Percentiles rank a stretch among this genome's conserved stretches.
These are phyloP conservation scores for Phalacrocorax pelagicus DNA, from an alignment of 2,113 vertebrate species.

Conservation along the genomic window DNA sequence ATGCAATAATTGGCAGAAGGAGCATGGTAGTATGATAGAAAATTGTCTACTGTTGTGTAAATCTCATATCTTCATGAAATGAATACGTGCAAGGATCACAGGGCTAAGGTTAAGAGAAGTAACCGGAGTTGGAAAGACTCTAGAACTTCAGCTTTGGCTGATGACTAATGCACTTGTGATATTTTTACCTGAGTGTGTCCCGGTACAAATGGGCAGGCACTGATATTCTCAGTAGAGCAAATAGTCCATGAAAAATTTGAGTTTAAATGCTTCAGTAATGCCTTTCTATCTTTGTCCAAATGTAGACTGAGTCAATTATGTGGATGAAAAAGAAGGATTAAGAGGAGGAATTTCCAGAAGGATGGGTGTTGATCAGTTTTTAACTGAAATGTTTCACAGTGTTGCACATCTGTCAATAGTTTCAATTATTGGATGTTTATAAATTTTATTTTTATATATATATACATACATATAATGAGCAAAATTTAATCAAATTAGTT, in stretches of 20 bases:
- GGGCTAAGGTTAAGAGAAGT: not conserved
- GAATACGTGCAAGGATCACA: not conserved
- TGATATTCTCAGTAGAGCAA: not conserved
- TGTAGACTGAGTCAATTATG: not conserved
- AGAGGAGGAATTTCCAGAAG: not conserved
- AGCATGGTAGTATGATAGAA: not conserved
- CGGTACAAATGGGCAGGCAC: not conserved
- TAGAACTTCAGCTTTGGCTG: not conserved
- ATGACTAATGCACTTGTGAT: not conserved
- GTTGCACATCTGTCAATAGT: not conserved
- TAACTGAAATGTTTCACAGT: not conserved
- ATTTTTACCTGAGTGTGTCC: not conserved
- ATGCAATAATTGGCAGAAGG: not conserved
- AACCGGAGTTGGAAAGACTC: not conserved
- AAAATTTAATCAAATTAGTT: not conserved
- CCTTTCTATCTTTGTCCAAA: conserved; percentile 21
- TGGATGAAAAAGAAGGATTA: not conserved
- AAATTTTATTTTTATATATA: too few relatives aligned
- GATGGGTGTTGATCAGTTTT: not conserved
- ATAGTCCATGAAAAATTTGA: conserved; percentile 4
- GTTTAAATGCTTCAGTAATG: conserved; percentile 9
- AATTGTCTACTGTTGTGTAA: not conserved
- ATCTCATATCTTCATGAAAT: not conserved
- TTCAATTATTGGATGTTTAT: not conserved
- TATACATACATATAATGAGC: accelerated